Conservation (phyloP, 2,888 invertebrate genomes). For the Drosophila testacea region DNA sequence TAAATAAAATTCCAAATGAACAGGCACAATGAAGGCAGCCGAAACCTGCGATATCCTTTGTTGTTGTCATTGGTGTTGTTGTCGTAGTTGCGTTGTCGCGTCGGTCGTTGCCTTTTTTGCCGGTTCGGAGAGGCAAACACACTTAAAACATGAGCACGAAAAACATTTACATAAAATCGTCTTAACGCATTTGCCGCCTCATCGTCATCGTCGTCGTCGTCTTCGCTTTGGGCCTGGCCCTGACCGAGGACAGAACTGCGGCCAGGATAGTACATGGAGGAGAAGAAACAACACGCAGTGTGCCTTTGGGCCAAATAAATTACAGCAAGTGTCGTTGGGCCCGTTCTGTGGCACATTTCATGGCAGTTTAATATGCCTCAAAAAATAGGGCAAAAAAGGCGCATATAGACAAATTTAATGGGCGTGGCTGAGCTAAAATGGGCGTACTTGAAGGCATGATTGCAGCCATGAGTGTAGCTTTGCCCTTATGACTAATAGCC, state of each 20-base stretch:
- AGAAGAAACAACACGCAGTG: slow-evolving; percentile 17
- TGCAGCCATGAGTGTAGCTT: slow-evolving; percentile 11
- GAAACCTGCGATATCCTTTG: slow-evolving; percentile 49
- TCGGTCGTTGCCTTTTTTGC: slow-evolving; percentile 58
- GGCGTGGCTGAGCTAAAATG: slow-evolving; percentile 29
- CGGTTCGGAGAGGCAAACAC: slow-evolving; percentile 68
- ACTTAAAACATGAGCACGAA: slow-evolving; percentile 81
- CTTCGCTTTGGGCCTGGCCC: slow-evolving; percentile 38
- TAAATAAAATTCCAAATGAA: slow-evolving; percentile 79
- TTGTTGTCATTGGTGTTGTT: slow-evolving; percentile 15
- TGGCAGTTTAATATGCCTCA: slow-evolving; percentile 71
- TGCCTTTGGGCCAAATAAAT: slow-evolving; percentile 79
- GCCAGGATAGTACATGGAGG: not conserved
- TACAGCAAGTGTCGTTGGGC: slow-evolving; percentile 73
- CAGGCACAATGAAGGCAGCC: slow-evolving; percentile 64
- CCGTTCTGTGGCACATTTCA: slow-evolving; percentile 77
- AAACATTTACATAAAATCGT: slow-evolving; percentile 82
- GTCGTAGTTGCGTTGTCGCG: slow-evolving; percentile 33
- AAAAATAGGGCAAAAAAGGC: slow-evolving; percentile 17
- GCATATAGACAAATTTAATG: slow-evolving; percentile 27
- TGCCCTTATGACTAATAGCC: slow-evolving; percentile 21
- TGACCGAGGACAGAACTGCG: slow-evolving; percentile 38
- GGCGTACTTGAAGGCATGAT: slow-evolving; percentile 10
- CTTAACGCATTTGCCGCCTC: slow-evolving; percentile 80
- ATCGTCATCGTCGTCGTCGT: slow-evolving; percentile 56